Evolutionary conservation across 2,797 vertebrate species (phyloP).

Genomic region (Gorsachius magnificus): DNA sequence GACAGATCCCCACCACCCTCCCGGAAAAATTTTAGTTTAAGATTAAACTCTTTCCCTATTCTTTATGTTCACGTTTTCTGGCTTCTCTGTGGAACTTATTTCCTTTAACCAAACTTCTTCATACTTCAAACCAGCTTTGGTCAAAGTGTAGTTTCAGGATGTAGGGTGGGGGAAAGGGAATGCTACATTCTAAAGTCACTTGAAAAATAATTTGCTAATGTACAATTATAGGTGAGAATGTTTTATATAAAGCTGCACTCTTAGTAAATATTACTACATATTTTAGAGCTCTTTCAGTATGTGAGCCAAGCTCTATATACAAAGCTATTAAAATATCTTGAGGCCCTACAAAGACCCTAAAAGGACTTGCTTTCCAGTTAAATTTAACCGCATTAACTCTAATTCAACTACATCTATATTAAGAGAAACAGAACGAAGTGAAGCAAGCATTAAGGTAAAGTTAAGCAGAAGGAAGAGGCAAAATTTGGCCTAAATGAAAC

Average conservation of each 20-base stretch:
- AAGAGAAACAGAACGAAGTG: not conserved
- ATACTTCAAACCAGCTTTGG: not conserved
- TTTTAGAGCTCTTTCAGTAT: not conserved
- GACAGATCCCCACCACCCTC: not conserved
- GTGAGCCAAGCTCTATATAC: not conserved
- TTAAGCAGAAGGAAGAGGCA: not conserved
- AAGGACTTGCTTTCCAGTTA: not conserved
- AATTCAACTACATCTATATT: not conserved
- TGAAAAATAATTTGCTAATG: accelerated
- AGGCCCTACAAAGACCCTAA: not conserved
- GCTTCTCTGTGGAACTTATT: not conserved
- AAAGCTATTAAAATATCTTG: not conserved
- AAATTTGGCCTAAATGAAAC: not conserved
- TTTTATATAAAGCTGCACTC: not conserved
- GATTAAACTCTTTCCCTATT: not conserved
- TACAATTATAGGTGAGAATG: not conserved
- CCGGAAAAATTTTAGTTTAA: not conserved
- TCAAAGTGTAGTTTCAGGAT: not conserved
- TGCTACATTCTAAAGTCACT: not conserved
- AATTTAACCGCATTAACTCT: not conserved
- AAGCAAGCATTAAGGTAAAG: not conserved
- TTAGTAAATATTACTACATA: not conserved
- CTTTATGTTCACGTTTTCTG: not conserved
- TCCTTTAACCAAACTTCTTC: not conserved
- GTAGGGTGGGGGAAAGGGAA: not conserved